Evolutionary conservation across 2,113 vertebrate genomes (phyloP).

Genomic region (Dendrocopos noguchii): DNA sequence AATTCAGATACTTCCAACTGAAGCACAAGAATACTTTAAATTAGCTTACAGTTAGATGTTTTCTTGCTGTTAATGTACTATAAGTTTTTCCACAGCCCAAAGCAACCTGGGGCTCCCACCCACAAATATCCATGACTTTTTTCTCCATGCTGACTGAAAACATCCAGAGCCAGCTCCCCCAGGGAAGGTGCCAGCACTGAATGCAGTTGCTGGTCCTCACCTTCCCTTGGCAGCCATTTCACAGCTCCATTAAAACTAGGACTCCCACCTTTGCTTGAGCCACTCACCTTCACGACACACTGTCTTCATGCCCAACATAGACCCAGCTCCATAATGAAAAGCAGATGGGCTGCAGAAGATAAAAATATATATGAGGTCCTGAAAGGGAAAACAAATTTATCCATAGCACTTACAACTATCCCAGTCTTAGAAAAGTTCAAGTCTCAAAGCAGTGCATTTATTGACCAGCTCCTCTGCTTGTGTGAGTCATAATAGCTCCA

Average conservation of each 20-base stretch:
- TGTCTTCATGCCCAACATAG: too few species aligned
- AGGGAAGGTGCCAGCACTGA: too few species aligned
- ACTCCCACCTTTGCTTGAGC: too few species aligned
- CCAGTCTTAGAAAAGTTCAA: background rate
- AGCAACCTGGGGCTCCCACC: too few species aligned
- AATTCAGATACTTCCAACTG: background rate
- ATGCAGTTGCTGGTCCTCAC: too few species aligned
- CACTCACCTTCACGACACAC: too few species aligned
- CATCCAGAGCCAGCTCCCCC: too few species aligned
- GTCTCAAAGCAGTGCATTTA: background rate
- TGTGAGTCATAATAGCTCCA: background rate
- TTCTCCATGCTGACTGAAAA: too few species aligned
- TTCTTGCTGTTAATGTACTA: background rate
- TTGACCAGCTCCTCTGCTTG: background rate
- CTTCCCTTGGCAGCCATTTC: too few species aligned
- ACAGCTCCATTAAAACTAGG: too few species aligned
- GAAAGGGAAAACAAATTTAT: background rate
- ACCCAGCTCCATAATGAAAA: too few species aligned
- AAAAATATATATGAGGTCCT: background rate
- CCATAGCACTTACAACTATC: background rate
- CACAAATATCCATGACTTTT: too few species aligned
- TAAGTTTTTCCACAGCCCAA: background rate
- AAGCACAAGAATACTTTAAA: background rate
- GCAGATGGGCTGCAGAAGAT: background rate
- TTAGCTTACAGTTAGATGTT: background rate